Evolutionary conservation across 2,797 vertebrate genomes (phyloP), one percentile per base, ranked within the genome.

Genomic region (Synaphobranchus kaupii): DNA sequence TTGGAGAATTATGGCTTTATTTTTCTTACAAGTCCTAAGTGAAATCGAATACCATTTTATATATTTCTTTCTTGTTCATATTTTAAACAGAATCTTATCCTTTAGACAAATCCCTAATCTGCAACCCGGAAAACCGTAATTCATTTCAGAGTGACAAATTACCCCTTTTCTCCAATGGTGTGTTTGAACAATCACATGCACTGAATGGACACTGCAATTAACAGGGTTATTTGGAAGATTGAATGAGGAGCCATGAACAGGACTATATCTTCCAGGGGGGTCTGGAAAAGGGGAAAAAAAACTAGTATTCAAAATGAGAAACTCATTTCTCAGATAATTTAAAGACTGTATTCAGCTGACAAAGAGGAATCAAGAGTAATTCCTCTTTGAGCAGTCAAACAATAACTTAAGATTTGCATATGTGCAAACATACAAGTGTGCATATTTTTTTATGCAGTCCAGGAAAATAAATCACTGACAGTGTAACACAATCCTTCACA

Each of bases 341-440:
- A 54, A 83, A 54, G 20, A 28, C 81, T 28, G n/a, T 28, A 52
- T 54, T 28, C 7, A 54, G 47, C 10, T 83, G 48, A 25, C 20
- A 83, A 83, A 52, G 39, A 83, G n/a, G 50, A 83, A 50, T 52
- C 25, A 54, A 28, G 4, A 83, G 44, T 28, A 54, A 17, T 83
- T 83, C 9, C 39, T 34, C 20, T 81, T n/a, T 83, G 81, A 15
- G 81, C 25, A 54, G 50, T 83, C 44, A 44, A 83, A 80, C 76
- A 20, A 80, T n/a, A 34, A 78, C 15, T n/a, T n/a, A 34, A 34
- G 31, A 17, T 44, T 34, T 15, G 31, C 31, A 17, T 39, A 39
- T 15, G 25, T 44, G 39, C n/a, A 15, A 47, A 82, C 20, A 25
- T 39, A 31, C 76, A 39, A 47, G 20, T 17, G 31, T 10, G 8